Base-by-base conservation (phyloP, 2,113 vertebrate species). In the Pelmatolapia mariae region DNA sequence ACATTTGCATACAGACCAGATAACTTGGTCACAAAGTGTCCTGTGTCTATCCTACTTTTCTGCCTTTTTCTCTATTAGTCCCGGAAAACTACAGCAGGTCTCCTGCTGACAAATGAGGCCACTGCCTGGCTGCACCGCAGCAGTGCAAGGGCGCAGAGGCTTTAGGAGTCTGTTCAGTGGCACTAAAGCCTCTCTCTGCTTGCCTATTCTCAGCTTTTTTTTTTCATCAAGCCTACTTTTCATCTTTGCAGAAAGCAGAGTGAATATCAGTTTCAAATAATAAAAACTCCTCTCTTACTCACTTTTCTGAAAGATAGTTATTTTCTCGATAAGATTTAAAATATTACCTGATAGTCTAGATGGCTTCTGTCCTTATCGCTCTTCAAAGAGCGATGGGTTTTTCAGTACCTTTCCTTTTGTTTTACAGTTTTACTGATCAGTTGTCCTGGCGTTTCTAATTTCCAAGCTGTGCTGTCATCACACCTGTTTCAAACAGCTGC, bases 31-130 rank as follows among this genome's bases (percentile, higher is more conserved):
- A 47, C 68, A 47, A 31, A 78, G 43, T 31, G 16, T 50, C 10
- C 24, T 50, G 40, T 7, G 24, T 50, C 18, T 29, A 31, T 31
- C 26, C 43, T 78, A 47, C 71, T 31, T 78, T 10, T 80, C 66
- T 66, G 85, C n/a, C 83, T 71, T 53, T 13, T 50, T 13, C 29
- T 31, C 66, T 36, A 52, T 59, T 61, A n/a, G 50, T 66, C 68
- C 31, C 8, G 10, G 26, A 56, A 10, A 53, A 45, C 71, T 63
- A 40, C 57, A 80, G 80, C 47, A 53, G 9, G 29, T 80, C 81
- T 86, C 53, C 53, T 68, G 10, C 86, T 93, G 89, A 93, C 83
- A 89, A 91, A 94, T 91, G 86, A 90, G 88, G 78, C 86, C 71
- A 16, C 80, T 33, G 89, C 47, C 71, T 79, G 82, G 63, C 79